Percentiles rank a stretch among this genome's conserved stretches.
phyloP scores from a whole-genome alignment of 53 echinoderm and acorn worm genomes.

The Paracentrotus lividus region DNA sequence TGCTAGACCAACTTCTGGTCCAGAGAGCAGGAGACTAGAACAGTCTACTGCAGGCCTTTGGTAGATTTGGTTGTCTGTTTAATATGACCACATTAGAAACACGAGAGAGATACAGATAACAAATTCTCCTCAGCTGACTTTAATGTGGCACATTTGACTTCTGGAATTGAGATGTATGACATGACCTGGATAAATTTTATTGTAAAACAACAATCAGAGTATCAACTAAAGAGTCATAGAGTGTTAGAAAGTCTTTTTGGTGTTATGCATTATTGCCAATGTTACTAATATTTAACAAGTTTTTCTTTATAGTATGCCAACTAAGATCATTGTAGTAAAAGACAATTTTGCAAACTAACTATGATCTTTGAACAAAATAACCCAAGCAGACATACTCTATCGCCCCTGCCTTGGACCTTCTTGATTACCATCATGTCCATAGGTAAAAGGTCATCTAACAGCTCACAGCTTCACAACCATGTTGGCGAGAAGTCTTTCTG shows the following conservation, averaged over 20 bases:
- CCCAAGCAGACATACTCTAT: slow-evolving; percentile 84
- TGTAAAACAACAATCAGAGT: too few relatives aligned
- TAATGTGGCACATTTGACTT: slow-evolving; percentile 75
- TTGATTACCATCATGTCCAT: slow-evolving; percentile 98
- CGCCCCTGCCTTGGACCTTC: slow-evolving; percentile 96
- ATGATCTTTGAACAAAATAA: too few relatives aligned
- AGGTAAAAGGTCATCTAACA: slow-evolving; percentile 91
- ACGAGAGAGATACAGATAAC: slow-evolving; percentile 60
- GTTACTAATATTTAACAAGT: too few relatives aligned
- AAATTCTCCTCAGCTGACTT: slow-evolving; percentile 84
- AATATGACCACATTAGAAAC: slow-evolving; percentile 68
- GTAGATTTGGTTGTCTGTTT: slow-evolving; percentile 35
- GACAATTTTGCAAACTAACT: too few relatives aligned
- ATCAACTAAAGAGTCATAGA: too few relatives aligned
- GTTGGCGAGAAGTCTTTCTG: slow-evolving; percentile 96
- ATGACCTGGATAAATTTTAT: too few relatives aligned
- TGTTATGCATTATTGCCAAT: too few relatives aligned
- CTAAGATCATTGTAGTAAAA: too few relatives aligned
- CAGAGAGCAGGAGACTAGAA: slow-evolving; percentile 48
- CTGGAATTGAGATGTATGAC: too few relatives aligned
- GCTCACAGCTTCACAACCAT: slow-evolving; percentile 99
- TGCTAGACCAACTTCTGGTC: slow-evolving; percentile 12
- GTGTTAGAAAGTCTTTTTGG: too few relatives aligned
- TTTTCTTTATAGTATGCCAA: too few relatives aligned
- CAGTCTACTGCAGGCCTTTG: slow-evolving; percentile 31